Evolutionary conservation across 35 echinoderm and acorn worm species (phyloP).

Genomic region (Strongylocentrotus purpuratus): DNA sequence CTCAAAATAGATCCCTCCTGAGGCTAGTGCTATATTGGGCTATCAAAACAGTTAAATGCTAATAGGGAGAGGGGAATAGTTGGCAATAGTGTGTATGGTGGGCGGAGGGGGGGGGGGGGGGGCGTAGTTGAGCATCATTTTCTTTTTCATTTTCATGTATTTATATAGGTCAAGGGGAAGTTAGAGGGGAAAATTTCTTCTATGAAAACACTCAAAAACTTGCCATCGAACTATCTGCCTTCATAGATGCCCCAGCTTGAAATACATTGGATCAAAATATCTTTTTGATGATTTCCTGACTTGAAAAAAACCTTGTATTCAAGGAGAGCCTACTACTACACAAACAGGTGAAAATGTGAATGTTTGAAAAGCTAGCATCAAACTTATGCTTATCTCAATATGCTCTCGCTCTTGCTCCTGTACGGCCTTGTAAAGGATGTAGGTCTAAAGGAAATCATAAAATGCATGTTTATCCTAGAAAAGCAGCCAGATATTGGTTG

Average conservation of each 20-base stretch:
- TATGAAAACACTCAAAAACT: neutral
- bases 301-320: neutral
- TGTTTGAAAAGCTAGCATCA: neutral
- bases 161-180: neutral
- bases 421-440: neutral
- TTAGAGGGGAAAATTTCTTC: neutral
- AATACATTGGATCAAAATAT: neutral
- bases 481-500: neutral
- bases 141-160: no score
- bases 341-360: neutral
- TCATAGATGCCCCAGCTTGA: neutral
- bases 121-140: neutral
- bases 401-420: neutral
- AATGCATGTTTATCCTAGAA: slow-evolving; percentile 5
- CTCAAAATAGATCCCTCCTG: neutral
- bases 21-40: neutral
- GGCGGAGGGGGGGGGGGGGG: no score
- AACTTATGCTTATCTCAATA: neutral
- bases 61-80: neutral
- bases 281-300: neutral
- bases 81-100: no score
- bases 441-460: neutral
- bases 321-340: neutral
- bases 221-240: neutral
- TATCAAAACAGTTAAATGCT: neutral